Percentiles rank a stretch among this genome's conserved stretches.
phyloP scores from a whole-genome alignment of 2,797 vertebrate genomes.

The Esox masquinongy region DNA sequence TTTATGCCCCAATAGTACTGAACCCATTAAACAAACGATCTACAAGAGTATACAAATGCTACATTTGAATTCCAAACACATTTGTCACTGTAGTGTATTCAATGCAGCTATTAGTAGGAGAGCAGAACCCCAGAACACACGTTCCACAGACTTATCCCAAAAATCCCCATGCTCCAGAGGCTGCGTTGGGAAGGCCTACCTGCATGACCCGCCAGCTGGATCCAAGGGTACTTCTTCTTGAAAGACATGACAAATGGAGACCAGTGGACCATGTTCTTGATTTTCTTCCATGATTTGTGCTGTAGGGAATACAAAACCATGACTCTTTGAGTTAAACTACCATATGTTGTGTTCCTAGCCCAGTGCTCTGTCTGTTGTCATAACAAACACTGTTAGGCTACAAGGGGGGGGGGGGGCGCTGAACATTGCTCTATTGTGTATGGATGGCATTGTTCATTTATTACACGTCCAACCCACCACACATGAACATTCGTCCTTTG shows the following conservation, averaged over 20 bases:
- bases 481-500: background rate
- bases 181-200: slow-evolving; percentile 67
- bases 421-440: slow-evolving; percentile 7
- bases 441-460: background rate
- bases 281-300: slow-evolving; percentile 99
- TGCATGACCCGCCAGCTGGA: slow-evolving; percentile 96
- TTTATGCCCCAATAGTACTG: background rate
- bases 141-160: background rate
- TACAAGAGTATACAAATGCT: slow-evolving; percentile 1
- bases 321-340: background rate
- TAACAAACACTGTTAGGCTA: background rate
- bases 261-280: slow-evolving; percentile 99
- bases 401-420: background rate
- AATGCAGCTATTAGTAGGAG: background rate
- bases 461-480: background rate
- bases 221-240: slow-evolving; percentile 99
- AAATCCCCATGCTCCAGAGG: background rate
- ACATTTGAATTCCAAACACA: slow-evolving; percentile 3
- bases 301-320: slow-evolving; percentile 50
- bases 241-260: slow-evolving; percentile 98
- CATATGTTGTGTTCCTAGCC: background rate
- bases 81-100: background rate
- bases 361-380: slow-evolving; percentile 4
- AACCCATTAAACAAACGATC: background rate
- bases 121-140: background rate